Percentiles rank a stretch among this genome's conserved stretches.
These are phyloP conservation scores for Alouatta caraya DNA, from an alignment of 2,797 vertebrate species.

Conservation along the genomic window DNA sequence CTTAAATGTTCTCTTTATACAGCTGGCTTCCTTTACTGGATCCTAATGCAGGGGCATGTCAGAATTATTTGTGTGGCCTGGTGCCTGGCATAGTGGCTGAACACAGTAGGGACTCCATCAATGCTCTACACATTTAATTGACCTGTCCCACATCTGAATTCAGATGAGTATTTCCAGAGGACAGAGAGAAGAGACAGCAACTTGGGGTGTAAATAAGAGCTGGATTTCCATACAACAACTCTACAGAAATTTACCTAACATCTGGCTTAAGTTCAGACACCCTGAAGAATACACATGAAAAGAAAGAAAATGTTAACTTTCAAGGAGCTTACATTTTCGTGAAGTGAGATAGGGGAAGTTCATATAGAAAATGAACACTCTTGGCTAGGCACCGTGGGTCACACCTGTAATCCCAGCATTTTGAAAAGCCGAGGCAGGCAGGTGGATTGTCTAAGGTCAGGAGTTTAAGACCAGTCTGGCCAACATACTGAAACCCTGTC, in stretches of 20 bases:
- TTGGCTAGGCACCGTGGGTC: too few relatives aligned
- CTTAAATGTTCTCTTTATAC: neutral
- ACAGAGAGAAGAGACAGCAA: neutral
- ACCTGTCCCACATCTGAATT: neutral
- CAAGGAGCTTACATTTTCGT: neutral
- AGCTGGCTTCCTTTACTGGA: neutral
- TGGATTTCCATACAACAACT: neutral
- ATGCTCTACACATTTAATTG: neutral
- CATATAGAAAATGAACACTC: slow-evolving; percentile 4
- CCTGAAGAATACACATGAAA: slow-evolving; percentile 25
- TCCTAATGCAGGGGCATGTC: neutral
- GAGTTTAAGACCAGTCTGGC: too few relatives aligned
- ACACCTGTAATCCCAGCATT: too few relatives aligned
- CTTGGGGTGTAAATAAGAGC: neutral
- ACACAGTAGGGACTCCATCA: neutral
- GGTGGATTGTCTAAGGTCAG: too few relatives aligned
- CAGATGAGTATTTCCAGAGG: neutral
- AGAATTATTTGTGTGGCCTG: neutral
- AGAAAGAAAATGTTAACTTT: slow-evolving; percentile 32
- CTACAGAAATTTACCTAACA: neutral
- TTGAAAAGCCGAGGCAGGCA: too few relatives aligned
- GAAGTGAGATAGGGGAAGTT: neutral
- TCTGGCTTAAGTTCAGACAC: slow-evolving; percentile 17
- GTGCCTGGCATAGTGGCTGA: neutral
- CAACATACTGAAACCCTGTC: too few relatives aligned